Conservation (phyloP, 2,113 vertebrate species). For the Phrynocephalus versicolor region DNA sequence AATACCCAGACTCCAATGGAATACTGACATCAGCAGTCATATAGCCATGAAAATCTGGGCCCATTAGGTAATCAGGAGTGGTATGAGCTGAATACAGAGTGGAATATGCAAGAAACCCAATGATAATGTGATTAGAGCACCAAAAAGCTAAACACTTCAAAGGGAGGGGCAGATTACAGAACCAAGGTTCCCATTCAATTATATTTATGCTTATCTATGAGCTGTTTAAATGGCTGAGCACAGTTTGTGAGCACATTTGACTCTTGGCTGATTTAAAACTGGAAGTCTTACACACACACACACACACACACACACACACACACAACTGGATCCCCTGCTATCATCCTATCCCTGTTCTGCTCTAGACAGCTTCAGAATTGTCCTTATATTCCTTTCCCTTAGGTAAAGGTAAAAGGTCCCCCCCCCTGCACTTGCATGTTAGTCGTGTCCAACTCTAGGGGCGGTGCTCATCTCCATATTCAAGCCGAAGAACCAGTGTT, state of each 20-base stretch:
- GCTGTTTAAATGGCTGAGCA: neutral
- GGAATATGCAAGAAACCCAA: neutral
- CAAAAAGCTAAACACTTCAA: neutral
- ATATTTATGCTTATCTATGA: neutral
- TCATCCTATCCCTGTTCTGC: neutral
- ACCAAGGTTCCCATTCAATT: neutral
- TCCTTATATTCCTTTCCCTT: neutral
- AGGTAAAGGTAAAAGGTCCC: no score
- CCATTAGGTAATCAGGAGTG: neutral
- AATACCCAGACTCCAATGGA: neutral
- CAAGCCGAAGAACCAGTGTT: no score
- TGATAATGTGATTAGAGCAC: neutral
- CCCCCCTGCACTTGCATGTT: no score
- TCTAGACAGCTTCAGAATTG: neutral
- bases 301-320: no score
- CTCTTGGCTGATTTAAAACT: neutral
- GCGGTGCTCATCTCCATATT: no score
- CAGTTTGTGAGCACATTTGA: neutral
- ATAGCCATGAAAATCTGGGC: neutral
- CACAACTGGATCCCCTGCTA: neutral
- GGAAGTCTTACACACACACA: no score
- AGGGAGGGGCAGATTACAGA: neutral
- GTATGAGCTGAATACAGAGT: neutral
- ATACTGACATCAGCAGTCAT: neutral
- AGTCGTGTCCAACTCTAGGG: no score